Percentiles rank a stretch among this genome's conserved stretches.
These are phyloP conservation scores for Lamellibrachia columna DNA, from an alignment of 2,888 invertebrate species.

Conservation along the genomic window DNA sequence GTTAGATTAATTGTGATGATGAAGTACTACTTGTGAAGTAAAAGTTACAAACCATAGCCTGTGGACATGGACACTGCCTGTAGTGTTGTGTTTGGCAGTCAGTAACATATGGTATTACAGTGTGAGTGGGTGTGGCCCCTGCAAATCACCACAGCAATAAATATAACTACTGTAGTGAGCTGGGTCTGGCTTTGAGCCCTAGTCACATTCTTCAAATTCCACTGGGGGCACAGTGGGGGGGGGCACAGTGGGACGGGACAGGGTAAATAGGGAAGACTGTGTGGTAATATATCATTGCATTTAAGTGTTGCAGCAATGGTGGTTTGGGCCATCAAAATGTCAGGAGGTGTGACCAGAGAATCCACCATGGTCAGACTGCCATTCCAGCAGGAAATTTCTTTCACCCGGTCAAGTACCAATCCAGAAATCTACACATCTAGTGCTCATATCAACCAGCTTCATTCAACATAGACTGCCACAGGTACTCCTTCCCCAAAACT, in stretches of 20 bases:
- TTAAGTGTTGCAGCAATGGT: background rate
- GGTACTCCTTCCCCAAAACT: too few relatives aligned
- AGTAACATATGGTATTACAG: background rate
- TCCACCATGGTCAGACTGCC: too few relatives aligned
- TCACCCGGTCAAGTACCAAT: too few relatives aligned
- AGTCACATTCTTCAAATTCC: background rate
- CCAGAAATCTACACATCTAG: too few relatives aligned
- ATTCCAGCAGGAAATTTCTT: too few relatives aligned
- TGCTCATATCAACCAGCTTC: too few relatives aligned
- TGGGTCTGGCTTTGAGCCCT: background rate
- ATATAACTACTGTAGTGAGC: background rate
- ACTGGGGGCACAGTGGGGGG: background rate
- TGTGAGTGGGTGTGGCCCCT: background rate
- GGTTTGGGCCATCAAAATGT: background rate
- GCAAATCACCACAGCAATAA: conserved; percentile 2
- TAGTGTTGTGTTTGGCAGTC: background rate
- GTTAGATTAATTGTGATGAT: too few relatives aligned
- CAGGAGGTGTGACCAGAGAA: background rate
- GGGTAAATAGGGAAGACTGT: background rate
- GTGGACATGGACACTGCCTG: background rate
- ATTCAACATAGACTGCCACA: too few relatives aligned
- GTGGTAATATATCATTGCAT: conserved; percentile 4
- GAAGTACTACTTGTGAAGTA: too few relatives aligned
- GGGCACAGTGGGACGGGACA: background rate
- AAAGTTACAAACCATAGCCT: background rate